A percentile compares a stretch with the other conserved stretches of the same genome.
Evolutionary conservation across 1,140 invertebrate species (phyloP).

Genomic region (Octopus bimaculoides): DNA sequence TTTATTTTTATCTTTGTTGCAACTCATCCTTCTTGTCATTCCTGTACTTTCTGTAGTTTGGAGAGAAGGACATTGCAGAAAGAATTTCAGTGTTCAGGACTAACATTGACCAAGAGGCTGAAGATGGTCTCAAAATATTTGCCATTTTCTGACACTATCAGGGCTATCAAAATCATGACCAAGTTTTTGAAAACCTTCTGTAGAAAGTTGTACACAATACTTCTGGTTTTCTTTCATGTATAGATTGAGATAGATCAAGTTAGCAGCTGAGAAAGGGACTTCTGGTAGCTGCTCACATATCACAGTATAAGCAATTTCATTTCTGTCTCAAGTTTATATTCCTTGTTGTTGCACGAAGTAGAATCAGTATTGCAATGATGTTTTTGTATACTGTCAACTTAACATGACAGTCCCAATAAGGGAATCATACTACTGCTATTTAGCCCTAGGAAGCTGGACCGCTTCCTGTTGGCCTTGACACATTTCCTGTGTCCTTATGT

Average conservation of each 20-base stretch:
- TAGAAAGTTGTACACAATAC: conserved; percentile 74
- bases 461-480: too few species aligned
- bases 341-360: conserved; percentile 20
- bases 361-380: not conserved
- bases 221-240: conserved; percentile 71
- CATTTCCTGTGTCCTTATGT: too few species aligned
- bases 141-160: conserved; percentile 48
- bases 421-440: too few species aligned
- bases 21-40: not conserved
- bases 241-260: conserved; percentile 72
- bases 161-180: conserved; percentile 67
- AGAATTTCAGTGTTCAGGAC: conserved; percentile 71
- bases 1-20: too few species aligned
- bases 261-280: conserved; percentile 62
- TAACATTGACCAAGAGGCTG: conserved; percentile 74
- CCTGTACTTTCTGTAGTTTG: conserved; percentile 58
- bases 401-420: too few species aligned
- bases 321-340: conserved; percentile 60
- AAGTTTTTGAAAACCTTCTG: conserved; percentile 66
- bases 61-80: conserved; percentile 70
- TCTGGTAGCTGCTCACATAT: conserved; percentile 66
- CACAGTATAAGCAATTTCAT: conserved; percentile 76
- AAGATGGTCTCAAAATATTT: conserved; percentile 77
- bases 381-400: too few species aligned
- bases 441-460: too few species aligned